These are phyloP conservation scores for Germaria angustata DNA, from an alignment of 2,888 invertebrate species.

Conservation along the genomic window DNA sequence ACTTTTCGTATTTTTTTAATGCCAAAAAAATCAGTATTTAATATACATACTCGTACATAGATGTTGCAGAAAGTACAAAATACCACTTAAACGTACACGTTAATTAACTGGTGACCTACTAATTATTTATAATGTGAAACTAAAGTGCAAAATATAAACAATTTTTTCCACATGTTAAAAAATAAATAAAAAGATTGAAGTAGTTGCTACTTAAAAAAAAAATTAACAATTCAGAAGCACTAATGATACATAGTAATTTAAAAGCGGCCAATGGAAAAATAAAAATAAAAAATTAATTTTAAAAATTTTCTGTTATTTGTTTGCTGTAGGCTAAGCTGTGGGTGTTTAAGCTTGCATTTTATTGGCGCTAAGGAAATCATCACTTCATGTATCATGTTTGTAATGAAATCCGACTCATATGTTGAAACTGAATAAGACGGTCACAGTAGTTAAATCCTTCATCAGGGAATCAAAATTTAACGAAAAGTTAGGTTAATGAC, in stretches of 20 bases:
- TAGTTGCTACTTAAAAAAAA: slow-evolving; percentile 25
- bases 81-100: slow-evolving; percentile 46
- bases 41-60: background rate
- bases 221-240: slow-evolving; percentile 7
- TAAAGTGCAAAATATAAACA: slow-evolving; percentile 52
- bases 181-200: slow-evolving; percentile 12
- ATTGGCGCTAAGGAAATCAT: too few relatives aligned
- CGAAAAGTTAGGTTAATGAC: too few relatives aligned
- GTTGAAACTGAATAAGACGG: too few relatives aligned
- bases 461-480: too few relatives aligned
- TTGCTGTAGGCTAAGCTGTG: too few relatives aligned
- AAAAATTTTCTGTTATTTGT: too few relatives aligned
- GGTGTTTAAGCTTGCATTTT: too few relatives aligned
- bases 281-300: background rate
- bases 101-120: slow-evolving; percentile 69
- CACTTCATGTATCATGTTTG: too few relatives aligned
- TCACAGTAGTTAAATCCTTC: too few relatives aligned
- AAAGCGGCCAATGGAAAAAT: background rate
- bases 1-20: slow-evolving; percentile 1
- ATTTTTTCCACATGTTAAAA: background rate
- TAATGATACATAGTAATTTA: background rate
- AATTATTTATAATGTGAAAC: slow-evolving; percentile 50
- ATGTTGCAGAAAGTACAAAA: slow-evolving; percentile 29
- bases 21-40: background rate
- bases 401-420: too few relatives aligned